phyloP scores from a whole-genome alignment of 2,113 vertebrate genomes.

The Rhipidura dahli region DNA sequence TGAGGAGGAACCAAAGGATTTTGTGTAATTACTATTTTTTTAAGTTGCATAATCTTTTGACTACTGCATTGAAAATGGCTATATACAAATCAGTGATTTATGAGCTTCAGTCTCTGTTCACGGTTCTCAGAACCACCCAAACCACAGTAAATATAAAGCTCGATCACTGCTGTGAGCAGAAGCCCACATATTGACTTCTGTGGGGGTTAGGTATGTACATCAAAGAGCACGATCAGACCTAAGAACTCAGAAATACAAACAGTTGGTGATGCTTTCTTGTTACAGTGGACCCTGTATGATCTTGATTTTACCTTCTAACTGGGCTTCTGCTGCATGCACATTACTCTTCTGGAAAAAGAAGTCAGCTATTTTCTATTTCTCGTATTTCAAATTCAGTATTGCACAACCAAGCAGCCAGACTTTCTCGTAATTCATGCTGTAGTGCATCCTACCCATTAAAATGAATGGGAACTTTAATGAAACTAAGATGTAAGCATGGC shows the following conservation, averaged over 20 bases:
- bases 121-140: background rate
- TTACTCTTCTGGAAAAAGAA: background rate
- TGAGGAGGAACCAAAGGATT: background rate
- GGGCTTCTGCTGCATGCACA: fast-evolving
- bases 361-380: background rate
- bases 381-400: background rate
- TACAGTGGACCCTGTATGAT: background rate
- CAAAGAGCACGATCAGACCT: background rate
- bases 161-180: background rate
- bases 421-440: background rate
- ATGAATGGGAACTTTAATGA: conserved; percentile 4
- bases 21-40: background rate
- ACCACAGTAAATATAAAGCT: background rate
- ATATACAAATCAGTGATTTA: background rate
- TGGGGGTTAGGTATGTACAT: background rate
- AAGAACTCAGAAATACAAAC: background rate
- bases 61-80: background rate
- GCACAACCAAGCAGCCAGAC: background rate
- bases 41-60: background rate
- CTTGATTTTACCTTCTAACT: background rate
- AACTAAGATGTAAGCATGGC: conserved; percentile 17
- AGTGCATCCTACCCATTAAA: background rate
- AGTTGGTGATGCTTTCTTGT: background rate
- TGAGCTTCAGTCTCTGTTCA: background rate
- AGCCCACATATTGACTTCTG: background rate